These are phyloP conservation scores for Thamnophis elegans DNA, from an alignment of 2,797 vertebrate genomes.

Conservation along the genomic window DNA sequence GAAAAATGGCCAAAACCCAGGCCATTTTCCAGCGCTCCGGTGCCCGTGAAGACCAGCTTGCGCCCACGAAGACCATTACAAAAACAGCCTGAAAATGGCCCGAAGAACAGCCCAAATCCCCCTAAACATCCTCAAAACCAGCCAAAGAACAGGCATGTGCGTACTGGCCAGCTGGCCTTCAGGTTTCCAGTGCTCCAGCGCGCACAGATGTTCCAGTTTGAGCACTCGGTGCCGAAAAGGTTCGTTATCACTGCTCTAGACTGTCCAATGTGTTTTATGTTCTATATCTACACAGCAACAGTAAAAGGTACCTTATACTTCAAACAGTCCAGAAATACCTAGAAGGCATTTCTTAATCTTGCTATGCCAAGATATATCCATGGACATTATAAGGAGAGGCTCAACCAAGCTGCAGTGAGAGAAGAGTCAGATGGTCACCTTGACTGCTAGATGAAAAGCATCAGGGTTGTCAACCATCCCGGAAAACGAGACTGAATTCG, in stretches of 20 bases:
- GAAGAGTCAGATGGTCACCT: background rate
- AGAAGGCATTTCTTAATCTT: background rate
- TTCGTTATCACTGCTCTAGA: background rate
- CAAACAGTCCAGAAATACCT: background rate
- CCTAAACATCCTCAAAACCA: no score
- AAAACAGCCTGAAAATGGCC: no score
- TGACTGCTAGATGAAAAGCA: background rate
- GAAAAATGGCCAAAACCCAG: no score
- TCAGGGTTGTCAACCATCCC: background rate
- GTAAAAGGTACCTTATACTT: background rate
- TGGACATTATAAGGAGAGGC: background rate
- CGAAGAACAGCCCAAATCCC: no score
- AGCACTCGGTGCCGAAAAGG: no score
- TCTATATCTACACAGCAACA: background rate
- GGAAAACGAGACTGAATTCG: background rate
- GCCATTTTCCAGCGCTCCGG: no score
- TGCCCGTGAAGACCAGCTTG: no score
- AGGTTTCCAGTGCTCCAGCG: no score
- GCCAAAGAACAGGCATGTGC: no score
- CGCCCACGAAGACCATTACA: no score
- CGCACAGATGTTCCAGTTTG: no score
- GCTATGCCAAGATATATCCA: background rate
- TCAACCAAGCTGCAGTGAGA: background rate
- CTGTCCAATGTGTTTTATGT: background rate
- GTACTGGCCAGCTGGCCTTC: no score